Percentiles rank a stretch among this genome's conserved stretches.
phyloP scores from a whole-genome alignment of 2,888 invertebrate species.

The Heliconius sara region DNA sequence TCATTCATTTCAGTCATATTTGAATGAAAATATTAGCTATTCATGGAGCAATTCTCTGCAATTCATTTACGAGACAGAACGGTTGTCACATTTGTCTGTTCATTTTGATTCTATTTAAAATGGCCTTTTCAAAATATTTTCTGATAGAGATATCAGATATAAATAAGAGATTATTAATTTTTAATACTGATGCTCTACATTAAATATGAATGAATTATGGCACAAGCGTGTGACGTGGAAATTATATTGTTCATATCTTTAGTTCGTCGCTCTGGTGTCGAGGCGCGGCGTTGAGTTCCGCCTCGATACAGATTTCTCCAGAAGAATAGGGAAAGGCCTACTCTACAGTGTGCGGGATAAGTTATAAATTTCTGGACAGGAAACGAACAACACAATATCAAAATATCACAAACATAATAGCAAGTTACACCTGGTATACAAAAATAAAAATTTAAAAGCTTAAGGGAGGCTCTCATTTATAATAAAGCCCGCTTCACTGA shows the following conservation, averaged over 20 bases:
- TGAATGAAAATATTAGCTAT: constrained; percentile 1
- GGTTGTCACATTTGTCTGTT: background rate
- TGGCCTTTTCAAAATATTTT: background rate
- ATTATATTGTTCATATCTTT: no score
- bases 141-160: background rate
- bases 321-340: no score
- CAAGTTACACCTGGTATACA: constrained; percentile 22
- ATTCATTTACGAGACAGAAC: background rate
- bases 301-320: no score
- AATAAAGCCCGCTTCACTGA: constrained; percentile 26
- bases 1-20: background rate
- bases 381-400: constrained; percentile 5
- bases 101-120: background rate
- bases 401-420: constrained; percentile 13
- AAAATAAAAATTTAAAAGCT: constrained; percentile 28
- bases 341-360: no score
- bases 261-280: no score
- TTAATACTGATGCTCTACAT: background rate
- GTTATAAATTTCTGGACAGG: background rate
- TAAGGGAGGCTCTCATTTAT: constrained; percentile 12
- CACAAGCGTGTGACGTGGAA: no score
- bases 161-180: background rate
- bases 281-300: no score
- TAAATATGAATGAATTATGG: background rate
- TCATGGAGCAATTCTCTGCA: background rate